Evolutionary conservation across 2,113 vertebrate species (phyloP), one percentile per base, ranked within the genome.

Genomic region (Grallaria varia): DNA sequence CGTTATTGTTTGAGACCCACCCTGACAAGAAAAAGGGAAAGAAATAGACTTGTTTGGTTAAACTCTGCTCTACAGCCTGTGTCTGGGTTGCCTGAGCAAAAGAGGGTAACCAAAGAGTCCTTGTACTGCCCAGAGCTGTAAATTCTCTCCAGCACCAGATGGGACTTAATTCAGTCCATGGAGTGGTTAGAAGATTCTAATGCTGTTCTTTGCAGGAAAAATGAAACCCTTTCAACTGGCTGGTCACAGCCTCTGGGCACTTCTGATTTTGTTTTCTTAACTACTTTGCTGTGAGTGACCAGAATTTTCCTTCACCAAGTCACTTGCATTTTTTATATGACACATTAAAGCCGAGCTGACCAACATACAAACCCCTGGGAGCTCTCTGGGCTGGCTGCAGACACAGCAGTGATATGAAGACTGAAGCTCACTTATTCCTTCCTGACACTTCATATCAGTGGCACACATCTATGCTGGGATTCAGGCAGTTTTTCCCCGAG

Each of bases 221-320:
- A 94, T 79, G 14, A 86, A 96, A 76, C 39, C 35, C 74, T 95
- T 95, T 89, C 84, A 95, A 92, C 40, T 94, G 64, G 52, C 47
- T 81, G 33, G 47, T 77, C 79, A 91, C 67, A 88, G 89, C 82
- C 87, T 79, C 86, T 72, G 63, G 88, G 62, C 84, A 78, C 60
- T 85, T 84, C 27, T 5, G 52, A 78, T 79, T 95, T 90, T 92
- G 74, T 85, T 93, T 91, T 81, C 76, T 62, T 64, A 80, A 68
- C 84, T 80, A 63, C 42, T 96, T 89, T 74, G 69, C 83, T 84
- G 28, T 78, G 84, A 95, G 62, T 59, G 67, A 93, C 75, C 84
- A 95, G 72, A 68, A 84, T 74, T 94, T 85, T 95, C 64, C 78
- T 76, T 90, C 33, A 42, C 33, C 47, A 39, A 80, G 69, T 76